Evolutionary conservation across 2,888 invertebrate genomes (phyloP).

Genomic region (Eledone cirrhosa): DNA sequence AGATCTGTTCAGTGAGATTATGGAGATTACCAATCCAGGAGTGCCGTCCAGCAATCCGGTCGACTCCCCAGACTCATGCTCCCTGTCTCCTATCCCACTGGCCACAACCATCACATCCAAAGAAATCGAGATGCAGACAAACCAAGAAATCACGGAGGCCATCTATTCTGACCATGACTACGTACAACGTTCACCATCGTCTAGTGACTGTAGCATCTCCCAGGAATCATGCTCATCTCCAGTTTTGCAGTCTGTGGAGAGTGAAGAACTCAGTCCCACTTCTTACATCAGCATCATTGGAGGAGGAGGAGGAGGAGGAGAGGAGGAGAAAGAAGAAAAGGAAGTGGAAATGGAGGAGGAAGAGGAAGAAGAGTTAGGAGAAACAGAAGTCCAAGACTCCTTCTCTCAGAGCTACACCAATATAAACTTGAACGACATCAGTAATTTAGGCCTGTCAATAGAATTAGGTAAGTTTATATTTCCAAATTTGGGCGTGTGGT

Average conservation of each 20-base stretch:
- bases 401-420: background rate
- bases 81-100: constrained; percentile 8
- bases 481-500: no score
- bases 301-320: background rate
- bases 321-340: background rate
- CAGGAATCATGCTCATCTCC: constrained; percentile 7
- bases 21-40: background rate
- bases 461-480: constrained; percentile 12
- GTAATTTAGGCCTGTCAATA: background rate
- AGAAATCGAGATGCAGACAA: background rate
- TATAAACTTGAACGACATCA: constrained; percentile 21
- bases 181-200: constrained; percentile 21
- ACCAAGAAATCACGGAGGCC: constrained; percentile 20
- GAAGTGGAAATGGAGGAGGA: background rate
- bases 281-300: background rate
- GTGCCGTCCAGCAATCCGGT: background rate
- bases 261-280: constrained; percentile 24
- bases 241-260: constrained; percentile 17
- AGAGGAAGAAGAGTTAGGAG: background rate
- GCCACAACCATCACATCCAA: constrained; percentile 17
- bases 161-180: constrained; percentile 25
- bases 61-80: background rate
- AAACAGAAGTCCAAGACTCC: background rate
- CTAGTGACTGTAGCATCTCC: background rate
- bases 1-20: constrained; percentile 16